These are phyloP conservation scores for Oryctolagus cuniculus DNA, from an alignment of 2,113 vertebrate species.

Conservation along the genomic window DNA sequence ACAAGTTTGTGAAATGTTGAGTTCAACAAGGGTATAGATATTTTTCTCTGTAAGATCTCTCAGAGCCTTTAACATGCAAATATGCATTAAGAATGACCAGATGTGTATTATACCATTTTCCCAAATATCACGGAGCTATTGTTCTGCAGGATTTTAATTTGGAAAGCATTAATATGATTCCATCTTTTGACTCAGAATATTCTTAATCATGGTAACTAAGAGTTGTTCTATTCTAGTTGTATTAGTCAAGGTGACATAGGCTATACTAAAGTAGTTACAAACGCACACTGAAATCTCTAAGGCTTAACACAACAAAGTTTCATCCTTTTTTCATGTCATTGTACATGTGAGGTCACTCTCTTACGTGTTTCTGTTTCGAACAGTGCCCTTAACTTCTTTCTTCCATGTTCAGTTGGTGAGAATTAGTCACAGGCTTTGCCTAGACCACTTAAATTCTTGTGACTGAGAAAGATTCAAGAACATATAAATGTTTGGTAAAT, in stretches of 20 bases:
- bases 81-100: background rate
- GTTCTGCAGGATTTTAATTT: slow-evolving; percentile 7
- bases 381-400: background rate
- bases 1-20: slow-evolving; percentile 16
- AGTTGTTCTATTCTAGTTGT: background rate
- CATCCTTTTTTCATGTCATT: background rate
- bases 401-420: slow-evolving; percentile 41
- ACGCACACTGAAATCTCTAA: background rate
- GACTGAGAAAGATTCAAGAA: background rate
- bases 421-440: background rate
- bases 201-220: background rate
- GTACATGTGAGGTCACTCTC: background rate
- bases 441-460: background rate
- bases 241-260: background rate
- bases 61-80: background rate
- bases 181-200: slow-evolving; percentile 52
- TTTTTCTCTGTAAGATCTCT: background rate
- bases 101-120: background rate
- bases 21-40: background rate
- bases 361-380: slow-evolving; percentile 20
- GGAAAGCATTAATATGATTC: slow-evolving; percentile 31
- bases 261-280: background rate
- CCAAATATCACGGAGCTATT: background rate
- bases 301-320: background rate
- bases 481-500: background rate